A percentile compares a stretch with the other conserved stretches of the same genome.
Evolutionary conservation across 2,113 vertebrate genomes (phyloP).

Genomic region (Bujurquina vittata): DNA sequence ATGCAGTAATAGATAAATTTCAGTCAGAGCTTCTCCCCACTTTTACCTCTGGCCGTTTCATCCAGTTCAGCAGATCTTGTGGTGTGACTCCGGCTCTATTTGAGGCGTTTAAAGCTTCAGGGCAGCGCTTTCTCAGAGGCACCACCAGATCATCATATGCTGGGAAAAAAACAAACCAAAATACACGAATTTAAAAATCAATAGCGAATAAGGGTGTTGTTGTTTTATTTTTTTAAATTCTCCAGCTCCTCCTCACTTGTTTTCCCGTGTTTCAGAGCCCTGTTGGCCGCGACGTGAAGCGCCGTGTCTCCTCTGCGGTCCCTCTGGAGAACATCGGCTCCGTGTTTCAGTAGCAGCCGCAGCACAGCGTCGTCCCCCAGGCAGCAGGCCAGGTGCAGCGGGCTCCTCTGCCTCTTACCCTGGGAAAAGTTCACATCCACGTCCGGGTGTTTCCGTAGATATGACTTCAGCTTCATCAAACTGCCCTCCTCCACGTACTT

Average conservation of each 20-base stretch:
- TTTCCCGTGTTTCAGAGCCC: constrained; percentile 73
- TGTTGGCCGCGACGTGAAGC: constrained; percentile 81
- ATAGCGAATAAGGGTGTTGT: accelerated
- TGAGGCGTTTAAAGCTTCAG: constrained; percentile 77
- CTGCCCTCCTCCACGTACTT: constrained; percentile 82
- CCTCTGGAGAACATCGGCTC: constrained; percentile 79
- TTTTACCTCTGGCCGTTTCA: constrained; percentile 66
- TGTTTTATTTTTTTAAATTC: too few relatives aligned
- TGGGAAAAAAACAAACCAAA: constrained; percentile 30
- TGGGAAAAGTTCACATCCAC: constrained; percentile 79
- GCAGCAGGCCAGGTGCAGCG: constrained; percentile 82
- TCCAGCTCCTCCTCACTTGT: constrained; percentile 51
- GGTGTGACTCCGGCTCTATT: constrained; percentile 86
- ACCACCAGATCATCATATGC: constrained; percentile 84
- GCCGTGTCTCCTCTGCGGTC: constrained; percentile 83
- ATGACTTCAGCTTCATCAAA: constrained; percentile 82
- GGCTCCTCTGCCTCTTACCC: constrained; percentile 75
- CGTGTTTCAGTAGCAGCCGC: constrained; percentile 80
- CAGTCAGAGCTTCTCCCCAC: not conserved
- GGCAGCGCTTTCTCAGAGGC: constrained; percentile 79
- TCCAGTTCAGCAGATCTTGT: constrained; percentile 78
- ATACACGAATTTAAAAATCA: not conserved
- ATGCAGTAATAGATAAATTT: not conserved
- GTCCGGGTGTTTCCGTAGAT: constrained; percentile 80
- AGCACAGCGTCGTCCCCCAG: constrained; percentile 78